Evolutionary conservation across 2,113 vertebrate species (phyloP).

Genomic region (Dascyllus trimaculatus): DNA sequence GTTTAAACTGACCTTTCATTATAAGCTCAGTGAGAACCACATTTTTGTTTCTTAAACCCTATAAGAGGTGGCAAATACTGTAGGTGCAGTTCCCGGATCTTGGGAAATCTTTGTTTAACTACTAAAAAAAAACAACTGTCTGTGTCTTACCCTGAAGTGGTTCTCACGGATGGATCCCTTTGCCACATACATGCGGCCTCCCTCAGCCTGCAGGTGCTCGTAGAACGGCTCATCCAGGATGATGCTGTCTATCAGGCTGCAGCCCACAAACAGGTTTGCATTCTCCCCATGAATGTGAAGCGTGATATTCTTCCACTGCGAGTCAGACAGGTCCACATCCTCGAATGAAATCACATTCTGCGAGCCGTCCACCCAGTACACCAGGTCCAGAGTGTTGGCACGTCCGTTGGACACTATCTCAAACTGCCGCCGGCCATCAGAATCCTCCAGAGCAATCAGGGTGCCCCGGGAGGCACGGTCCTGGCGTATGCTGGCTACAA

Average conservation of each 20-base stretch:
- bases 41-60: conserved; percentile 33
- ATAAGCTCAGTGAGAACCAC: conserved; percentile 36
- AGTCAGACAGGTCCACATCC: conserved; percentile 95
- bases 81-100: neutral
- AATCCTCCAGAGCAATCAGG: conserved; percentile 89
- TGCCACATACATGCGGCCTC: conserved; percentile 91
- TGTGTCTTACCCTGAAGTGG: conserved; percentile 92
- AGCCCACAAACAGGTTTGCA: conserved; percentile 93
- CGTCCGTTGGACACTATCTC: conserved; percentile 95
- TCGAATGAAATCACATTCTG: conserved; percentile 92
- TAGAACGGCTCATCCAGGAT: conserved; percentile 96
- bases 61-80: conserved; percentile 22
- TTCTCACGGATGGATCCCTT: conserved; percentile 92
- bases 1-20: conserved; percentile 49
- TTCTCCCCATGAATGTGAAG: conserved; percentile 92
- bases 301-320: conserved; percentile 96
- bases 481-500: conserved; percentile 91
- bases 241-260: conserved; percentile 93
- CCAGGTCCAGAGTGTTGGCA: conserved; percentile 93
- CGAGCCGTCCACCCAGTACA: conserved; percentile 90
- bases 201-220: conserved; percentile 88
- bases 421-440: conserved; percentile 88
- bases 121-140: neutral
- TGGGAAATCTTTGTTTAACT: conserved; percentile 10
- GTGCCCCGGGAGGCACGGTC: conserved; percentile 92